A percentile compares a stretch with the other conserved stretches of the same genome.
These are phyloP conservation scores for Stegostoma tigrinum DNA, from an alignment of 2,113 vertebrate genomes.

Conservation along the genomic window DNA sequence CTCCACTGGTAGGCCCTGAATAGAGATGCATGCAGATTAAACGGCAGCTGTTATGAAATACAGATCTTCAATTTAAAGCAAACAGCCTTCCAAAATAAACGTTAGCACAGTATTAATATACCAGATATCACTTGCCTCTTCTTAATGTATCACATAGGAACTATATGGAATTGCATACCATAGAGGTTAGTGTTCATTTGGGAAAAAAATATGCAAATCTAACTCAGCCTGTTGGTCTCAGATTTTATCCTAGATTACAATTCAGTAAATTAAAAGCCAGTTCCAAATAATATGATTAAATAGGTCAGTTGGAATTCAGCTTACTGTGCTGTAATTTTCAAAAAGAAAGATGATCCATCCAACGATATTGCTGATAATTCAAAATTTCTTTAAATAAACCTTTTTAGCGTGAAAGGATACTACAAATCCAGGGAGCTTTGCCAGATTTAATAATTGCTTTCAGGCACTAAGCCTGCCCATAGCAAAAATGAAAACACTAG, in stretches of 20 bases:
- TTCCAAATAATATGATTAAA: background rate
- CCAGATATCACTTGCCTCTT: background rate
- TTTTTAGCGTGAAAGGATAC: background rate
- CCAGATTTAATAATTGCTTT: background rate
- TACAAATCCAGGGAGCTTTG: background rate
- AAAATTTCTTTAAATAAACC: conserved; percentile 11
- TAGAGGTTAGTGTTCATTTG: background rate
- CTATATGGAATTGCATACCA: background rate
- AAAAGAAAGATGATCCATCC: background rate
- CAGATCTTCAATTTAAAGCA: background rate
- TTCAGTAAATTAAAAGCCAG: background rate
- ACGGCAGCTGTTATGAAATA: background rate
- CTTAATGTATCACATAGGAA: background rate
- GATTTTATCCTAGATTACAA: background rate
- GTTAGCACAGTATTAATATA: background rate
- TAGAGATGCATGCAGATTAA: background rate
- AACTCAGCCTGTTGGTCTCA: background rate
- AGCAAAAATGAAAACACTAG: background rate
- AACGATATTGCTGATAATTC: conserved; percentile 8
- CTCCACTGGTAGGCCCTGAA: background rate
- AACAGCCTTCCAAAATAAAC: background rate
- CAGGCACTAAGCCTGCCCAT: background rate
- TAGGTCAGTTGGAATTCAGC: background rate
- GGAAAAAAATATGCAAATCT: background rate
- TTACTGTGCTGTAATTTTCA: background rate